Evolutionary conservation across 2,113 vertebrate genomes (phyloP).

Genomic region (Saccopteryx leptura): DNA sequence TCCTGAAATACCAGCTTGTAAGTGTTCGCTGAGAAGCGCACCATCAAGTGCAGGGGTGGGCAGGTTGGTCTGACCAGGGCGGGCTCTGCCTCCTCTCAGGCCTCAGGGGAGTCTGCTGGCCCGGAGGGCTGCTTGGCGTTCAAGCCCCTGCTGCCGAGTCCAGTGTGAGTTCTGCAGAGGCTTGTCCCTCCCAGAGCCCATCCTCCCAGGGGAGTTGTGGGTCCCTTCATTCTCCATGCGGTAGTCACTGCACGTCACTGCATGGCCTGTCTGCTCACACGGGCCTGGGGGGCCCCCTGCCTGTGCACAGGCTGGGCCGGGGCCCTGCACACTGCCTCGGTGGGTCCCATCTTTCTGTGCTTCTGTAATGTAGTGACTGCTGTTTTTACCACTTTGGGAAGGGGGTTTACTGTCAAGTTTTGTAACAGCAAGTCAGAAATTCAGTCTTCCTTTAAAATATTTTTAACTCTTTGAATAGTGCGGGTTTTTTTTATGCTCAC

Average conservation of each 20-base stretch:
- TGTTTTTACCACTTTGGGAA: background rate
- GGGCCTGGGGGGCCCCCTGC: background rate
- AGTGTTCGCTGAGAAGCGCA: background rate
- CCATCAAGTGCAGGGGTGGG: background rate
- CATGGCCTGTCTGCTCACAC: fast-evolving
- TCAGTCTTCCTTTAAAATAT: slow-evolving; percentile 10
- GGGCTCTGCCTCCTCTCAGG: too few species aligned
- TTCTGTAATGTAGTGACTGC: background rate
- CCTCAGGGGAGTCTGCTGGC: background rate
- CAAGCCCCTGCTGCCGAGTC: background rate
- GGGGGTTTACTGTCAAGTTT: background rate
- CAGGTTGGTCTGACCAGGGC: background rate
- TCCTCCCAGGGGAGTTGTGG: background rate
- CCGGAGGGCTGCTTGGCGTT: background rate
- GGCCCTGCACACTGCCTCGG: background rate
- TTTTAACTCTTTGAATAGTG: background rate
- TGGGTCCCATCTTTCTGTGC: background rate
- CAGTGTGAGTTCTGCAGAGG: fast-evolving
- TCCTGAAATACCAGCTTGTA: background rate
- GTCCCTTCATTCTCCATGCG: background rate
- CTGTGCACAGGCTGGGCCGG: background rate
- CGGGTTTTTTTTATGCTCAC: too few species aligned
- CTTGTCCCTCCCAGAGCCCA: background rate
- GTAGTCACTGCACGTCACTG: background rate
- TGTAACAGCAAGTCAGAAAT: background rate